phyloP scores from a whole-genome alignment of 2,888 invertebrate genomes.

The Blomia tropicalis region DNA sequence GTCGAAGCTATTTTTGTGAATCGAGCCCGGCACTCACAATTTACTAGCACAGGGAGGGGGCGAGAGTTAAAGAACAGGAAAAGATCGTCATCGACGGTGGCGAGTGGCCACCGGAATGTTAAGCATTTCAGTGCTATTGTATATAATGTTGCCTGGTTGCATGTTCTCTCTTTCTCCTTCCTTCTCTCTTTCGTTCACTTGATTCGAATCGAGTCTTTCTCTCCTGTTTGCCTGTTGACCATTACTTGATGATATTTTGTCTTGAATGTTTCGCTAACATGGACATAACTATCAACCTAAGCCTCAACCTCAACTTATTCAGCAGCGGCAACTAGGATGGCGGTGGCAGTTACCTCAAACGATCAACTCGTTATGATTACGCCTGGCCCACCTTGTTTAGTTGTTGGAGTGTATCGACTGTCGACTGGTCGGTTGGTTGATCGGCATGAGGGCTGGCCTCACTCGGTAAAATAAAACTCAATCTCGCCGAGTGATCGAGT shows the following conservation, averaged over 20 bases:
- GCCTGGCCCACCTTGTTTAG: constrained; percentile 13
- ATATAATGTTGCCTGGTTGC: no score
- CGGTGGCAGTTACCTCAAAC: constrained; percentile 3
- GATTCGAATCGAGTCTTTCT: no score
- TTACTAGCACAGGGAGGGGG: background rate
- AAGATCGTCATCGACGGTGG: background rate
- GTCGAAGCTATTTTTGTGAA: background rate
- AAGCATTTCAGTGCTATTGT: background rate
- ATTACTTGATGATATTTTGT: background rate
- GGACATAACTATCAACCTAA: no score
- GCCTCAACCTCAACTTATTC: no score
- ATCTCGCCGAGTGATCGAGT: background rate
- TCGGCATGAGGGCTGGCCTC: background rate
- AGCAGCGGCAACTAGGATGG: background rate
- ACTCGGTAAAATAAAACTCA: background rate
- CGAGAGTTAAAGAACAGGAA: background rate
- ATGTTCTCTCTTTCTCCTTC: no score
- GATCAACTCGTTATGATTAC: background rate
- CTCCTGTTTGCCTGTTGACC: background rate
- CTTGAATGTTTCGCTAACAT: background rate
- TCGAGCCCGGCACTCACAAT: background rate
- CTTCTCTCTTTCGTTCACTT: no score
- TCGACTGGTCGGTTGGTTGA: background rate
- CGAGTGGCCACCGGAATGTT: background rate
- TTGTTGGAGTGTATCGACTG: background rate